Evolutionary conservation across 2,113 vertebrate genomes (phyloP), one percentile per base, ranked within the genome.

Genomic region (Anguilla rostrata): DNA sequence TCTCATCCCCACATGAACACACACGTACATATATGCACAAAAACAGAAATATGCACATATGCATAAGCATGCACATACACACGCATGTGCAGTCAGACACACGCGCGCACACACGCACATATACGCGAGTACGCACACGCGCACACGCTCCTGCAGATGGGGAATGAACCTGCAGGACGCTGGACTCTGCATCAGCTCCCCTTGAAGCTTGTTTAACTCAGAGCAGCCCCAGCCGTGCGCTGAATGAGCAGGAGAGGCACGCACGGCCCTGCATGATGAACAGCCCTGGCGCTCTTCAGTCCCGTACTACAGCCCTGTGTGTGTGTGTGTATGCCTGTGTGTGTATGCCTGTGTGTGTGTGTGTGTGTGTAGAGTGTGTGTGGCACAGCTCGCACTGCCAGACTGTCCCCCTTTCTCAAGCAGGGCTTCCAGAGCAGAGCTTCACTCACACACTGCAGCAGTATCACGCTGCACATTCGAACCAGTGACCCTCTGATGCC

Each of bases 181-280:
- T 18, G 40, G 86, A 46, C 22, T 86, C 53, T 39, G 49, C 1
- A 41, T 34, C 46, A 63, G 53, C 63, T 40, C 78, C 78, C 39
- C 79, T 43, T 63, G 87, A 41, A 84, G 39, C 86, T 20, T 20
- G 84, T 34, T 66, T 78, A 88, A 84, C 89, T 82, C 85, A 81
- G 85, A 86, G 75, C 14, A 18, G 75, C 39, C 34, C 83, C 15
- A 16, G 15, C 53, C 75, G 66, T 78, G 83, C 79, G 81, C 60
- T 86, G 82, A 86, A 88, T 75, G 40, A 81, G 84, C n/a, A 86
- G 63, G 84, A 86, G 81, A 49, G 71, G 26, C 39, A 16, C 1
- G 66, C 63, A 57, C 78, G 82, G 81, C 60, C 20, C 9, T 22
- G 1, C 63, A 71, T 5, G 26, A n/a, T 71, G 29, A 71, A 7